A percentile compares a stretch with the other conserved stretches of the same genome.
These are phyloP conservation scores for Orthosia gracilis DNA, from an alignment of 2,888 invertebrate genomes.

Conservation along the genomic window DNA sequence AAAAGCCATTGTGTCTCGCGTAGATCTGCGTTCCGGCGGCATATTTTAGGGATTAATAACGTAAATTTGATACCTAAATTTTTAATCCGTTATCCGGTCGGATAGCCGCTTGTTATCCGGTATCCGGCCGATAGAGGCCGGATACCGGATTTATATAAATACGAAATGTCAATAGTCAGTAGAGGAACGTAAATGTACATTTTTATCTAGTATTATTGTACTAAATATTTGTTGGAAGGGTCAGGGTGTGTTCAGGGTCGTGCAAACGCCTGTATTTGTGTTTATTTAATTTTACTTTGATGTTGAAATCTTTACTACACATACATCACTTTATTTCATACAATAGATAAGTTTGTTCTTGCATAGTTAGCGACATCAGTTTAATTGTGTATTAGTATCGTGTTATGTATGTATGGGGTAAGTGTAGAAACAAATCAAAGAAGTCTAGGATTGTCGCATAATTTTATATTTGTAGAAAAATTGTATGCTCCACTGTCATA, in stretches of 20 bases:
- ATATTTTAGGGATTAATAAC: too few relatives aligned
- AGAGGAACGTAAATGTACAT: too few relatives aligned
- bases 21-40: too few relatives aligned
- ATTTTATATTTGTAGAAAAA: slow-evolving; percentile 91
- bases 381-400: slow-evolving; percentile 2
- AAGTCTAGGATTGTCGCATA: slow-evolving; percentile 83
- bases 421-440: slow-evolving; percentile 63
- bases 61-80: too few relatives aligned
- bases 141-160: too few relatives aligned
- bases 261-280: background rate
- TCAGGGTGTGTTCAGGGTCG: background rate
- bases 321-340: slow-evolving; percentile 3
- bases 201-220: background rate
- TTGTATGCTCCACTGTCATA: slow-evolving; percentile 88
- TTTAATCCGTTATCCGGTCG: too few relatives aligned
- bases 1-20: too few relatives aligned
- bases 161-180: too few relatives aligned
- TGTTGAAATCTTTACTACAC: slow-evolving; percentile 4
- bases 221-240: background rate
- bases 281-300: background rate
- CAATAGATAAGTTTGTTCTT: slow-evolving; percentile 17
- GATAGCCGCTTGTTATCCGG: too few relatives aligned
- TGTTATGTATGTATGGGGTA: background rate
- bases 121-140: too few relatives aligned
- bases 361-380: slow-evolving; percentile 1